Evolutionary conservation across 2,888 invertebrate genomes (phyloP), one percentile per base, ranked within the genome.

Genomic region (Drosophila multiciliata): DNA sequence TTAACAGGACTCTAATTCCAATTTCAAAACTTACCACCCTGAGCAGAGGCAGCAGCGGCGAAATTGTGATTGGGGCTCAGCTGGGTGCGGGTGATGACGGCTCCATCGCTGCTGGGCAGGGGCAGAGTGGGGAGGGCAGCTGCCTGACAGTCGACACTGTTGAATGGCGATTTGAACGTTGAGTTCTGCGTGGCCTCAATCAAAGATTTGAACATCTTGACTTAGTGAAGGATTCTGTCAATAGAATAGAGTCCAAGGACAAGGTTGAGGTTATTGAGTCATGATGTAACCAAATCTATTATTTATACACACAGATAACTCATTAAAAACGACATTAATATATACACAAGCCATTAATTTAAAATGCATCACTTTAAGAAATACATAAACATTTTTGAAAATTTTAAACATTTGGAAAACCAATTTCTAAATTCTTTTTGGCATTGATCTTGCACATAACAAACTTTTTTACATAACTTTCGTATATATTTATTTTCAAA

Each of bases 151-250:
- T 94, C 94, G 33, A 94, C 95, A 57, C 94, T 93, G 75, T 94
- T 93, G 82, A 95, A 94, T n/a, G 95, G 95, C 78, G 94, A 94
- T 88, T 94, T 94, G 94, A 95, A 95, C 63, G 95, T 95, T 81
- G 94, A 95, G 92, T 94, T 95, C 93, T 95, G 94, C 89, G 95
- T 95, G 91, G 94, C 93, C 82, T 95, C 95, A 91, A 95, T 80
- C 69, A 95, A 90, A 90, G 95, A 95, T 91, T 94, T 94, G 92
- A 95, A 94, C 92, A 92, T 93, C 52, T 79, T 91, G 80, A 33
- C 71, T 73, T 73, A 65, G 42, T 61, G 49, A 35, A 49, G 53
- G 77, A 55, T 58, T 60, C 72, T 75, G 58, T 58, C n/a, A 29
- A 29, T 36, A 38, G 8, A 55, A 38, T 8, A 4, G 63, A 12